Conservation (phyloP, 2,888 invertebrate species). For the Hyles lineata region DNA sequence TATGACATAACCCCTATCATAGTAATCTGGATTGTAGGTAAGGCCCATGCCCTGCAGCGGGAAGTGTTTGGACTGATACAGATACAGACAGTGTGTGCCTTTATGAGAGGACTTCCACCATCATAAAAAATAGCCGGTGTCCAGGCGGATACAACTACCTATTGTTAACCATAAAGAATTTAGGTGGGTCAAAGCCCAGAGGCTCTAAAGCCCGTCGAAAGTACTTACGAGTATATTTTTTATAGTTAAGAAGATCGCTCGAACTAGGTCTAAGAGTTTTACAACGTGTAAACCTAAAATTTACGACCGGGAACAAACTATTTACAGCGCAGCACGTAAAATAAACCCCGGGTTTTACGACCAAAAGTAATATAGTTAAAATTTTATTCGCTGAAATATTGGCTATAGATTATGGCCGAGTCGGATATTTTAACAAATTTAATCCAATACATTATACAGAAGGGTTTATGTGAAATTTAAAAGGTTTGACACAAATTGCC, state of each 20-base stretch:
- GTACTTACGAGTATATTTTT: constrained; percentile 13
- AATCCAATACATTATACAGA: background rate
- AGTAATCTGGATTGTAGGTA: no score
- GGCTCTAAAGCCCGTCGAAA: background rate
- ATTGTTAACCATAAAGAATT: background rate
- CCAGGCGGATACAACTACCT: no score
- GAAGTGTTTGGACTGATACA: no score
- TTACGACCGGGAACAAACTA: constrained; percentile 22
- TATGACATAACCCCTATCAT: no score
- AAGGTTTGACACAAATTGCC: constrained; percentile 9
- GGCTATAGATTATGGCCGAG: background rate
- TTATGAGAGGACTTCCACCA: no score
- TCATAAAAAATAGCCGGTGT: no score
- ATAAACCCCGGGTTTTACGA: constrained; percentile 7
- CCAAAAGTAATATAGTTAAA: constrained; percentile 5
- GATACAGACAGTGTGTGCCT: no score
- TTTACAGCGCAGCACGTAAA: constrained; percentile 6
- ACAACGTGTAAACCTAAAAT: constrained; percentile 13
- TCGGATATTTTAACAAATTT: background rate
- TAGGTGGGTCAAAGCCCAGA: constrained; percentile 5
- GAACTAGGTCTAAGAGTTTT: constrained; percentile 2
- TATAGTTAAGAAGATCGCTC: constrained; percentile 19
- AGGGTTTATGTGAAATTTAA: background rate
- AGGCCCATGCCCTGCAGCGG: no score
- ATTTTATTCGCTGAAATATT: constrained; percentile 3